Base-by-base conservation (phyloP, 2,888 invertebrate genomes). In the Brachycybe producta region DNA sequence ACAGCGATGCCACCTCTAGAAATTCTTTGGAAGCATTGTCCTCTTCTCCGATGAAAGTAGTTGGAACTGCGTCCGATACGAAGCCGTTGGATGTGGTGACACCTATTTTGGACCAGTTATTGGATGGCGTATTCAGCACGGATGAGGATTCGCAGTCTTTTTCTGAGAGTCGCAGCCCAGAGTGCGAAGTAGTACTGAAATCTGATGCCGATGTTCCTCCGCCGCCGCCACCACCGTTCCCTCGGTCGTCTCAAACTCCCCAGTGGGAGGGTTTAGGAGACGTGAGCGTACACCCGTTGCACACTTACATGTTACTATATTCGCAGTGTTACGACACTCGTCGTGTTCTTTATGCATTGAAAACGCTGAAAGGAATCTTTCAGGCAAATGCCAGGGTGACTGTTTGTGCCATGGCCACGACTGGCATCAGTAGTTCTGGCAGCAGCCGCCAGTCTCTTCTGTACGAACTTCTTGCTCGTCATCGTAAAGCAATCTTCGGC, bases 251-350 rank as follows among this genome's bases (percentile, higher is more conserved):
- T 17, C 30, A 26, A 35, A 44, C 44, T 15, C 47, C 23, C 3
- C 2, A 28, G 13, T 30, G 45, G 45, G 39, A 15, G 7, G 30
- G 15, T 56, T 21, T 52, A 50, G 56, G 52, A 38, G 61, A 62
- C 48, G 60, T 64, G 3, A 62, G 66, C 7, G 72, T 84, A 32
- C 82, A 83, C 64, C 80, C 81, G 24, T 76, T 84, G 52, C 87
- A 88, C 64, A 82, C 84, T 21, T 87, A 88, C 62, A 75, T 90
- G 69, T 73, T 88, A 36, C 70, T 90, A 2, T 88, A 88, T 62
- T 77, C 79, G 58, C 81, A 81, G 55, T 77, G 82, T 17, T 84
- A 82, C 60, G 86, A 87, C 64, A 79, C 80, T 0, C 74, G 77
- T 51, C 75, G 81, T 59, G 78, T 78, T 2, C 68, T 84, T 0